Evolutionary conservation across 2,888 invertebrate species (phyloP).

Genomic region (Sceliomorpha sp.): DNA sequence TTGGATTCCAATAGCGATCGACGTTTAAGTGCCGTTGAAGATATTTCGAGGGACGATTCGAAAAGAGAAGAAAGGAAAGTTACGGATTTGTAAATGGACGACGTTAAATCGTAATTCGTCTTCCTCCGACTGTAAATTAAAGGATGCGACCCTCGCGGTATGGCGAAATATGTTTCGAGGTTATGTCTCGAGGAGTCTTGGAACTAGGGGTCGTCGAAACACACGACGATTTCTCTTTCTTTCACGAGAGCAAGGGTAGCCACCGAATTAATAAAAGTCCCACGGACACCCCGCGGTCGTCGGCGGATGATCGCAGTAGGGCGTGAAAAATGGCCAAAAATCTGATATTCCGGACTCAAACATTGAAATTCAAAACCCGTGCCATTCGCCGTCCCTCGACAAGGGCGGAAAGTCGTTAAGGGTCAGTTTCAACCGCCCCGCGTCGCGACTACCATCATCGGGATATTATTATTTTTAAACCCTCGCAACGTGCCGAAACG

Average conservation of each 20-base stretch:
- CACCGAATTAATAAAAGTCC: constrained; percentile 74
- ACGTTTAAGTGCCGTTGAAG: background rate
- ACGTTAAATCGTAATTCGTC: background rate
- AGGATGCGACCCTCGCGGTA: constrained; percentile 14
- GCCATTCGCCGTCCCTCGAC: constrained; percentile 61
- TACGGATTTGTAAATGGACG: too few species aligned
- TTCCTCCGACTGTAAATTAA: constrained; percentile 24
- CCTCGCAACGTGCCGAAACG: constrained; percentile 43
- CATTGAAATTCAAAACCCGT: constrained; percentile 81
- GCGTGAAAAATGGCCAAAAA: constrained; percentile 80
- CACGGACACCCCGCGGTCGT: constrained; percentile 64
- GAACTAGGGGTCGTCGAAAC: constrained; percentile 56
- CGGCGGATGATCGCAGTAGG: constrained; percentile 64
- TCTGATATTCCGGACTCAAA: constrained; percentile 81
- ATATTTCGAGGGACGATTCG: too few species aligned
- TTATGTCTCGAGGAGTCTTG: constrained; percentile 38
- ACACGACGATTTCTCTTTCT: constrained; percentile 50
- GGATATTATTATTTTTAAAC: constrained; percentile 59
- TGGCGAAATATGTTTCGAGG: constrained; percentile 47
- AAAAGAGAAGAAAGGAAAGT: too few species aligned
- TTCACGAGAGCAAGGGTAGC: constrained; percentile 56
- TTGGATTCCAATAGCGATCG: constrained; percentile 1
- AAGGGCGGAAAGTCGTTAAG: constrained; percentile 79
- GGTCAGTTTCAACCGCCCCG: constrained; percentile 77
- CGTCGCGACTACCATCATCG: constrained; percentile 48